Percentiles rank a stretch among this genome's conserved stretches.
phyloP scores from a whole-genome alignment of 2,113 vertebrate species.

The Azemiops feae region DNA sequence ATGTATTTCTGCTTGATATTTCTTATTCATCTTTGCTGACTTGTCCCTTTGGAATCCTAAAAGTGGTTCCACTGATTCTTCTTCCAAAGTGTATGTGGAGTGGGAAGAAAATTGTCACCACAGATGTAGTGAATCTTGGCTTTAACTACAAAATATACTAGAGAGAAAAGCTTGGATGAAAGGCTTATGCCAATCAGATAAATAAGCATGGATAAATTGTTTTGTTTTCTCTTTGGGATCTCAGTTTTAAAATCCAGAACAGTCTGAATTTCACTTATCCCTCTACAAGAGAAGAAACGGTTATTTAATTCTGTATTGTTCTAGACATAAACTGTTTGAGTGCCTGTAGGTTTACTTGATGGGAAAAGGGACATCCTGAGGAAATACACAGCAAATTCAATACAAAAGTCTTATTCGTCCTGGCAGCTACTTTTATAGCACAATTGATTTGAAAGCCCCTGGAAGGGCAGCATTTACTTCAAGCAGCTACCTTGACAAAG shows the following conservation, averaged over 20 bases:
- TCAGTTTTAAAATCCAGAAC: not conserved
- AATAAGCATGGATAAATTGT: not conserved
- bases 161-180: not conserved
- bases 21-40: not conserved
- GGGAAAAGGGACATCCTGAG: conserved; percentile 65
- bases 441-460: conserved; percentile 62
- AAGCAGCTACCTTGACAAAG: conserved; percentile 51
- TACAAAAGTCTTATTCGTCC: conserved; percentile 63
- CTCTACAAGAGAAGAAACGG: conserved; percentile 49
- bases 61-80: not conserved
- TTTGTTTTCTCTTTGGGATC: not conserved
- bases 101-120: not conserved
- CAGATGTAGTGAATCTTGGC: not conserved
- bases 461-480: conserved; percentile 46
- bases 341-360: conserved; percentile 63
- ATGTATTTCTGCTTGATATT: not conserved
- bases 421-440: conserved; percentile 64
- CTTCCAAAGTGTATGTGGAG: not conserved
- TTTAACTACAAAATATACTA: not conserved
- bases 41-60: not conserved
- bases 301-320: conserved; percentile 60
- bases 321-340: conserved; percentile 46
- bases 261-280: conserved; percentile 43
- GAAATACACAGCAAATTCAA: conserved; percentile 63
- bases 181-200: not conserved